These are phyloP conservation scores for Siniperca undulata DNA, from an alignment of 2,797 vertebrate genomes.

Conservation along the genomic window DNA sequence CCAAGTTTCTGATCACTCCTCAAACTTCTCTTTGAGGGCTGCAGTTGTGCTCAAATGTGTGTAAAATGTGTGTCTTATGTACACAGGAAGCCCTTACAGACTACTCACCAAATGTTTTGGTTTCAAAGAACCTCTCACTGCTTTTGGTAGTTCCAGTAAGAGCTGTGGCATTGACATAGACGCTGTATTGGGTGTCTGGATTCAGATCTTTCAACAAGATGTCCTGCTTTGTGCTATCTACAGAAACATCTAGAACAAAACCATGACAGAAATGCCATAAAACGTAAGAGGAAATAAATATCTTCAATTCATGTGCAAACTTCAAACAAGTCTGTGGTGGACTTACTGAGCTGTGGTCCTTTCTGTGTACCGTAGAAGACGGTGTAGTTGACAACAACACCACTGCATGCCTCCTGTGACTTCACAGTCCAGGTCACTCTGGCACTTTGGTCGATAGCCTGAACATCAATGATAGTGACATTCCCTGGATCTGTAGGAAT, in stretches of 20 bases:
- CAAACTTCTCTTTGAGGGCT: background rate
- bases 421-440: conserved; percentile 69
- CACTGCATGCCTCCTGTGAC: conserved; percentile 64
- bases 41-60: background rate
- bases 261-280: background rate
- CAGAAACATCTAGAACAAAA: conserved; percentile 72
- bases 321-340: background rate
- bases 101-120: conserved; percentile 75
- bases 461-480: conserved; percentile 26
- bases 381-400: conserved; percentile 62
- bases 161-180: conserved; percentile 68
- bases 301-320: background rate
- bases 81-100: background rate
- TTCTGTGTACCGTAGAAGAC: conserved; percentile 60
- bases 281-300: background rate
- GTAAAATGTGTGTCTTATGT: background rate
- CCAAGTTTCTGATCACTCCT: background rate
- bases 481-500: conserved; percentile 61
- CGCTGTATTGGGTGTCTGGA: conserved; percentile 66
- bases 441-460: conserved; percentile 54
- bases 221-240: conserved; percentile 17
- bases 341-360: conserved; percentile 57
- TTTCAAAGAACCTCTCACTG: conserved; percentile 58
- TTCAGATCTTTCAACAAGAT: conserved; percentile 65
- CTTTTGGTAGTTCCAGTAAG: conserved; percentile 58